Conservation (phyloP, 2,113 vertebrate genomes). For the human region GRCh38 chr13:90751001-90751500, state of each 20-base stretch:
- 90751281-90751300: neutral
- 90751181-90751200: conserved; percentile 34
- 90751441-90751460: neutral
- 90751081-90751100: neutral
- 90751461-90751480: neutral
- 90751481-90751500: neutral
- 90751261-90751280: conserved; percentile 42
- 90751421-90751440: neutral
- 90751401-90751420: neutral
- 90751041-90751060: neutral
- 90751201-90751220: neutral
- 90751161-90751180: neutral
- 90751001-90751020: neutral
- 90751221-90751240: conserved; percentile 2
- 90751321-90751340: neutral
- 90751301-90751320: neutral
- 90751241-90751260: conserved; percentile 5
- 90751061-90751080: neutral
- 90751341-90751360: neutral
- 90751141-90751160: neutral
- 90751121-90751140: neutral
- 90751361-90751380: neutral
- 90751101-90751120: neutral
- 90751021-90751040: neutral
- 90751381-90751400: neutral